These are phyloP conservation scores for Oryzias celebensis DNA, from an alignment of 2,113 vertebrate genomes.

Conservation along the genomic window DNA sequence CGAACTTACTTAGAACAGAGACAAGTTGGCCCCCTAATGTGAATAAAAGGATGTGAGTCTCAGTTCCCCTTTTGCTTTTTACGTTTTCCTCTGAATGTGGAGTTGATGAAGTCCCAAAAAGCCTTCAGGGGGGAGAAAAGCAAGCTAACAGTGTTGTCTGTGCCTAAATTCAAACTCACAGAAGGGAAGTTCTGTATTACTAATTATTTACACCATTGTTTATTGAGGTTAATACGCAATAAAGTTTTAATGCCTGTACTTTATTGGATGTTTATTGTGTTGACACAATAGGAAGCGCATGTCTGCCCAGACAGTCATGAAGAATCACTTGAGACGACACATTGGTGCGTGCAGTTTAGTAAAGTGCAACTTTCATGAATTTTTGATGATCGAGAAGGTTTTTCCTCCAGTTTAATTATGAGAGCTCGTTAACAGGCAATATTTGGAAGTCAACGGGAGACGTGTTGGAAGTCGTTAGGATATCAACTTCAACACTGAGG, in stretches of 20 bases:
- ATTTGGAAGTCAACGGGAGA: slow-evolving; percentile 50
- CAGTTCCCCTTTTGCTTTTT: slow-evolving; percentile 29
- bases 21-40: slow-evolving; percentile 56
- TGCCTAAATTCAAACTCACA: slow-evolving; percentile 20
- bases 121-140: slow-evolving; percentile 39
- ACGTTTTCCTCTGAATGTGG: slow-evolving; percentile 42
- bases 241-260: slow-evolving; percentile 30
- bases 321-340: slow-evolving; percentile 54
- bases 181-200: slow-evolving; percentile 27
- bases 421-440: slow-evolving; percentile 67
- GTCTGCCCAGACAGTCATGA: slow-evolving; percentile 28
- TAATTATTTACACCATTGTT: slow-evolving; percentile 28
- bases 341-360: slow-evolving; percentile 31
- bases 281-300: slow-evolving; percentile 19
- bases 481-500: slow-evolving; percentile 72
- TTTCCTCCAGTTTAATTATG: slow-evolving; percentile 70
- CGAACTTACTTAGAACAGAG: slow-evolving; percentile 73
- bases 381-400: slow-evolving; percentile 72
- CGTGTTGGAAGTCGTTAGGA: slow-evolving; percentile 73
- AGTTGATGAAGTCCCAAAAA: slow-evolving; percentile 54
- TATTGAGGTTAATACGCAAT: slow-evolving; percentile 29
- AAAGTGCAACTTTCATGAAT: slow-evolving; percentile 56
- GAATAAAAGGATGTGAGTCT: slow-evolving; percentile 61
- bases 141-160: slow-evolving; percentile 22
- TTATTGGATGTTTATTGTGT: slow-evolving; percentile 18